These are phyloP conservation scores for Manacus vitellinus DNA, from an alignment of 2,113 vertebrate species.

Conservation along the genomic window DNA sequence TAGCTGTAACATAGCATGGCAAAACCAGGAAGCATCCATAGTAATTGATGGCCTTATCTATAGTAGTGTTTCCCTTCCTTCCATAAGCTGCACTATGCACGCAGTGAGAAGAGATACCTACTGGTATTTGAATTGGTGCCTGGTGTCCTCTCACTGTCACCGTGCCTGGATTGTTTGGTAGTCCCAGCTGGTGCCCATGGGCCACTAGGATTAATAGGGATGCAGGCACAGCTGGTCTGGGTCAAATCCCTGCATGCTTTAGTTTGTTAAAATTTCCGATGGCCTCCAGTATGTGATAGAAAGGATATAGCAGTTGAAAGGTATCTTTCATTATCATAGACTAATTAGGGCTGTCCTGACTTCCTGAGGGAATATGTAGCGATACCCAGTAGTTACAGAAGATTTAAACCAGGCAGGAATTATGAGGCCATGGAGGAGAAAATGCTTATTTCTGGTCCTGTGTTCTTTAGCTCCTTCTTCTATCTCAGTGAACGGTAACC, in stretches of 20 bases:
- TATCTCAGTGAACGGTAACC: not conserved
- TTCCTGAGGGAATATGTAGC: constrained; percentile 10
- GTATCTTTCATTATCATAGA: not conserved
- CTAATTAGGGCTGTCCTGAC: constrained; percentile 22
- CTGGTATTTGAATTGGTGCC: not conserved
- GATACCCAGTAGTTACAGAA: not conserved
- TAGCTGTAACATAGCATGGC: not conserved
- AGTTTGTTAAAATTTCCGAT: not conserved
- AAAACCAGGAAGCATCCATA: not conserved
- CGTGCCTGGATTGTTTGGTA: not conserved
- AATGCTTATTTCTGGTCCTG: not conserved
- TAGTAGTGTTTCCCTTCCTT: not conserved
- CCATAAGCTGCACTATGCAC: not conserved
- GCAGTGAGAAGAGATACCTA: not conserved
- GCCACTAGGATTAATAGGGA: not conserved
- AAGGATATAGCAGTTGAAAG: not conserved
- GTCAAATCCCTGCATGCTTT: not conserved
- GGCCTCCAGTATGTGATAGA: not conserved
- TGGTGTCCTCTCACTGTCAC: not conserved
- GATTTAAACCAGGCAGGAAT: not conserved
- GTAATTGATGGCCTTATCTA: not conserved
- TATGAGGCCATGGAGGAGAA: not conserved
- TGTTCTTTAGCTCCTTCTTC: not conserved
- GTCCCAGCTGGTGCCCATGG: not conserved
- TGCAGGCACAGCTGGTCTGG: not conserved